Percentiles rank a stretch among this genome's conserved stretches.
These are phyloP conservation scores for Dasypolia templi DNA, from an alignment of 2,888 invertebrate species.

Conservation along the genomic window DNA sequence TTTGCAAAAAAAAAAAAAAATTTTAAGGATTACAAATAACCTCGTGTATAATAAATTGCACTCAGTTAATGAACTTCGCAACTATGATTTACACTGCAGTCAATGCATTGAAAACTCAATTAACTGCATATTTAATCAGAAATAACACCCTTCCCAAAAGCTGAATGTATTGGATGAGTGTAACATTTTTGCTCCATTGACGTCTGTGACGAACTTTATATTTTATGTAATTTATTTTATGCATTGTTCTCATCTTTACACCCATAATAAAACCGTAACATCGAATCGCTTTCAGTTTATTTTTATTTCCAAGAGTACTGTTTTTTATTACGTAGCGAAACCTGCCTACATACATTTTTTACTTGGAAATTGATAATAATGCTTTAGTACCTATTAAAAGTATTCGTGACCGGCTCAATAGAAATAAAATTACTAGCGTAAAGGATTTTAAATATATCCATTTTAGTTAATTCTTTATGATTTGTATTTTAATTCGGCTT, in stretches of 20 bases:
- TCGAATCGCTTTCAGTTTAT: background rate
- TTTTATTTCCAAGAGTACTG: conserved; percentile 8
- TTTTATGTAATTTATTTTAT: too few relatives aligned
- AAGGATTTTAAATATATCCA: background rate
- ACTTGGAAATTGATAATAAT: background rate
- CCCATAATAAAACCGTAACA: background rate
- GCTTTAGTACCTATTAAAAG: background rate
- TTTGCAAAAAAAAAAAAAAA: too few relatives aligned
- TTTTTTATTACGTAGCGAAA: background rate
- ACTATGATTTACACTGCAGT: background rate
- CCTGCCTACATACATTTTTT: background rate
- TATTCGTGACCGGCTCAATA: background rate
- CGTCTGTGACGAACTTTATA: background rate
- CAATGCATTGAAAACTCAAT: background rate
- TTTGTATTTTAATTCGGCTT: background rate
- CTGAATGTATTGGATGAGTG: background rate
- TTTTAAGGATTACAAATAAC: too few relatives aligned
- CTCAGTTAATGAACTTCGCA: too few relatives aligned
- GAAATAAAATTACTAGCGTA: background rate
- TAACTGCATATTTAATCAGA: too few relatives aligned
- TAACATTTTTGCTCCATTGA: background rate
- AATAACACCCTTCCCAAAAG: background rate
- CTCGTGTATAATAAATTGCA: too few relatives aligned
- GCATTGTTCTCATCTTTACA: too few relatives aligned
- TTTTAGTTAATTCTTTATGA: background rate